phyloP scores from a whole-genome alignment of 2,888 invertebrate genomes.

The Tetanocera ferruginea region DNA sequence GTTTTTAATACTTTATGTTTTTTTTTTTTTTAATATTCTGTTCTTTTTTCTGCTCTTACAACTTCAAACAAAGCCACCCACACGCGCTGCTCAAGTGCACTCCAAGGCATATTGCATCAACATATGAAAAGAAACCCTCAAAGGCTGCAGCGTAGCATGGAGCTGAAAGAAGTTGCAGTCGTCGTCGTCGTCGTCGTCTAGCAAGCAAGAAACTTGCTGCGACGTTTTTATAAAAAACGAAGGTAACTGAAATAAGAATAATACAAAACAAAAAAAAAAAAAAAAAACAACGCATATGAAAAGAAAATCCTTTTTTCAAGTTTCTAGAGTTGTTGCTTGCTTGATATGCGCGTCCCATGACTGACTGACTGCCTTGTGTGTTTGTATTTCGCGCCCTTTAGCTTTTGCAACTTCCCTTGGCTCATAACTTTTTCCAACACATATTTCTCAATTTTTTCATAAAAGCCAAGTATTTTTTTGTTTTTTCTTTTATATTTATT shows the following conservation, averaged over 20 bases:
- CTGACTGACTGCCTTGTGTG: not conserved
- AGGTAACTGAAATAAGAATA: not conserved
- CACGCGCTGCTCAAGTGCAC: conserved; percentile 3
- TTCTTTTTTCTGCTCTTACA: not conserved
- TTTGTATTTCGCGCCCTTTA: not conserved
- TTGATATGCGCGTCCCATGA: no score
- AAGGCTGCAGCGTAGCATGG: not conserved
- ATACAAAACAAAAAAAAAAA: not conserved
- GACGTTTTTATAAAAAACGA: not conserved
- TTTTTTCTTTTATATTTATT: not conserved
- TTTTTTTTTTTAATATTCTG: not conserved
- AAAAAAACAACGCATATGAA: not conserved
- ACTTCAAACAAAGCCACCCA: conserved; percentile 12
- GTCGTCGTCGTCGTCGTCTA: no score
- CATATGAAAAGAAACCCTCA: conserved; percentile 1
- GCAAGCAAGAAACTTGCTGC: not conserved
- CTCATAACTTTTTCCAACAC: not conserved
- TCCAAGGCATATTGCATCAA: not conserved
- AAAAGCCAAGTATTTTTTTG: not conserved
- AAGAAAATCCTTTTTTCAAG: not conserved
- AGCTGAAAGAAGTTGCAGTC: no score
- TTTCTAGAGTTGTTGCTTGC: no score
- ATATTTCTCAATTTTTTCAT: not conserved
- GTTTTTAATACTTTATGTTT: not conserved
- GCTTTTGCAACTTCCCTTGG: not conserved